These are phyloP conservation scores for Heterodera carotae DNA, from an alignment of 1,140 invertebrate genomes.

Conservation along the genomic window DNA sequence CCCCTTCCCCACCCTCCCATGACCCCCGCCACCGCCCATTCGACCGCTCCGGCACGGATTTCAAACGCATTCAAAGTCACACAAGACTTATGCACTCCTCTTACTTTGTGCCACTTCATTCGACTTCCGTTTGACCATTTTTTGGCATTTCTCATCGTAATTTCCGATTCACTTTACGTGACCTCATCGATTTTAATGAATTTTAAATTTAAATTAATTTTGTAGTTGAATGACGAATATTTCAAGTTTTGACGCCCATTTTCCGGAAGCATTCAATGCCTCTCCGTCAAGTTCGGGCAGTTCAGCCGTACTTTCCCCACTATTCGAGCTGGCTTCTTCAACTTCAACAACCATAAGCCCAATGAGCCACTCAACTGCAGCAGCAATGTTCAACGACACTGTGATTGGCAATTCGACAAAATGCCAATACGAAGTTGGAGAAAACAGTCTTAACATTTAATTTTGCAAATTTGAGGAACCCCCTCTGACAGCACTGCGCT, in stretches of 20 bases:
- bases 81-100: too few relatives aligned
- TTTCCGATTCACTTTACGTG: too few relatives aligned
- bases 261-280: background rate
- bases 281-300: background rate
- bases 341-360: background rate
- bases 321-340: background rate
- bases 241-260: background rate
- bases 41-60: too few relatives aligned
- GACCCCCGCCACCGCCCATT: too few relatives aligned
- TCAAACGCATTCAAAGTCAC: too few relatives aligned
- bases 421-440: slow-evolving; percentile 2
- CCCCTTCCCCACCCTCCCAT: too few relatives aligned
- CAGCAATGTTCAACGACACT: background rate
- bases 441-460: background rate
- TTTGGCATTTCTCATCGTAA: too few relatives aligned
- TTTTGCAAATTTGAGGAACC: slow-evolving; percentile 32
- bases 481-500: slow-evolving; percentile 50
- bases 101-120: too few relatives aligned
- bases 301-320: background rate
- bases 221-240: background rate
- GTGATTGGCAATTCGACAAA: background rate
- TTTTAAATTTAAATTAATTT: background rate
- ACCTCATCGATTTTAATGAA: background rate
- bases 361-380: background rate
- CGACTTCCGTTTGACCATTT: too few relatives aligned